Base-by-base conservation (phyloP, 2,888 invertebrate species). In the Troides aeacus region DNA sequence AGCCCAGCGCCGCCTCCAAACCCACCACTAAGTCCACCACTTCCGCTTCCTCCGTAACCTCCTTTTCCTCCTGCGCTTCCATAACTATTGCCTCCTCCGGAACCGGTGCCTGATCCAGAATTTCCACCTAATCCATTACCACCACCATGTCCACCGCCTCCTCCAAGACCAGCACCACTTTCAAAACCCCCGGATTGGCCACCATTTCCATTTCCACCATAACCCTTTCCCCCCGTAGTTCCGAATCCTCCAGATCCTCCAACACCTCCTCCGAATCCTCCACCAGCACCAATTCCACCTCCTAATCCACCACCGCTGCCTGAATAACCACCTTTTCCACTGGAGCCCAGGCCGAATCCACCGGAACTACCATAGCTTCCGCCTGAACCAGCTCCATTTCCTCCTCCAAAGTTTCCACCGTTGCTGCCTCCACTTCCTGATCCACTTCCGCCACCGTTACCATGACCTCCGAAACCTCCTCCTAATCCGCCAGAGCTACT, bases 271-370 rank as follows among this genome's bases (percentile, higher is more conserved):
- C 3, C 30, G 2, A 30, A 3, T 30, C 30, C 30, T 30, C 30
- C 30, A 30, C 30, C 30, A 5, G 30, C 30, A 30, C 30, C 30
- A 30, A 30, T 75, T 12, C 73, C 72, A 0, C 75, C 72, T 23
- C 75, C 69, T 4, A 86, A 84, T 18, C 81, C 72, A 15, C 75
- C 75, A 10, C 74, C 72, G 8, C 74, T 74, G 18, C 72, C 64
- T 18, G 76, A 30, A 5, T 30, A 30, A 30, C 30, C 30, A 30
- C 65, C 59, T 17, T 58, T 5, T 53, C 76, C 74, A 21, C 53
- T 42, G 12, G 73, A 73, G 10, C 69, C 70, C 12, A 74, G 72
- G 18, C 60, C 57, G 6, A 72, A 71, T 24, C 71, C 39, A 8
- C 39, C 39, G 1, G 39, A 39, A 10, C 39, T 10, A 10, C 39